Percentiles rank a stretch among this genome's conserved stretches.
These are phyloP conservation scores for Prunella strophiata DNA, from an alignment of 2,797 vertebrate species.

Conservation along the genomic window DNA sequence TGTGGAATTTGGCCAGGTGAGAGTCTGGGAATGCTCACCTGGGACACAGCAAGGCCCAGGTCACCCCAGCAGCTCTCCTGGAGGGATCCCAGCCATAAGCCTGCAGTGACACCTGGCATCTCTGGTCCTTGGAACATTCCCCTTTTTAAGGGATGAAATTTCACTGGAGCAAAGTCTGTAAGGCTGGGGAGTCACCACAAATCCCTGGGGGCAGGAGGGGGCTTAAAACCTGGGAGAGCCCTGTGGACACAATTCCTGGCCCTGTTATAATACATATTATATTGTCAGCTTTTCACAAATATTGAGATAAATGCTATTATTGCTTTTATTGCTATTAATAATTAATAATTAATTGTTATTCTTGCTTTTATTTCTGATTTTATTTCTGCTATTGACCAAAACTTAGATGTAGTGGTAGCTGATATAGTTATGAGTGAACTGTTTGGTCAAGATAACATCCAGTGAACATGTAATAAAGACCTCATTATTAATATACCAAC, in stretches of 20 bases:
- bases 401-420: background rate
- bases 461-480: background rate
- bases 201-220: no score
- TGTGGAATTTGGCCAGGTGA: rapidly evolving
- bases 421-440: background rate
- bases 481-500: background rate
- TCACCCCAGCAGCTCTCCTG: background rate
- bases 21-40: background rate
- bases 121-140: background rate
- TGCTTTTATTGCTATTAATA: no score
- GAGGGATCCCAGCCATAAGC: rapidly evolving
- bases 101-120: no score
- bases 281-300: background rate
- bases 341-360: no score
- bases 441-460: background rate
- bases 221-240: background rate
- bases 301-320: background rate
- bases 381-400: background rate
- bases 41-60: background rate
- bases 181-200: background rate
- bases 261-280: background rate
- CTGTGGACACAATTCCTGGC: background rate
- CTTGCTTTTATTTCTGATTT: background rate
- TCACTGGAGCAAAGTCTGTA: background rate
- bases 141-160: background rate